Evolutionary conservation across 2,113 vertebrate species (phyloP).

Genomic region (Callospermophilus lateralis): DNA sequence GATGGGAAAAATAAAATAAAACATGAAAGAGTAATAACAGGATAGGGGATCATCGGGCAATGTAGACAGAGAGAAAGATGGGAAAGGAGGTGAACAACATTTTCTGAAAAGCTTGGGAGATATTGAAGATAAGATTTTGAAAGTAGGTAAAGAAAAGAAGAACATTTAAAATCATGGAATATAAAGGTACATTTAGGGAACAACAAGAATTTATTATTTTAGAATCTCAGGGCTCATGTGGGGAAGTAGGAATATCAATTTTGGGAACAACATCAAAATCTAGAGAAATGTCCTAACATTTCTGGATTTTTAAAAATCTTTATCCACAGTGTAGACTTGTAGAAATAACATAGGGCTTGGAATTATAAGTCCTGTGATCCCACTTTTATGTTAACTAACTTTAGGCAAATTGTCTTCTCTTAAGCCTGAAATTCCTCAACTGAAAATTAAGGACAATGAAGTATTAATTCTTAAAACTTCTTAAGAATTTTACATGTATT

Average conservation of each 20-base stretch:
- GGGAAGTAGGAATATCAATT: background rate
- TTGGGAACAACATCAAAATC: background rate
- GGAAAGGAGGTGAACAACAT: rapidly evolving
- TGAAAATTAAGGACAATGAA: background rate
- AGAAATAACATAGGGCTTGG: rapidly evolving
- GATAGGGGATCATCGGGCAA: background rate
- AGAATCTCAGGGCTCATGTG: background rate
- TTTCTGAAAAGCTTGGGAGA: background rate
- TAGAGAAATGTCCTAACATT: background rate
- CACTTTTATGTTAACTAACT: background rate
- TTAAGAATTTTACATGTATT: background rate
- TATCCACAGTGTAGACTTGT: background rate
- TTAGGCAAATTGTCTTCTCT: background rate
- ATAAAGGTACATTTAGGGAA: background rate
- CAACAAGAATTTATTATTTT: background rate
- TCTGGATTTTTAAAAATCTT: background rate
- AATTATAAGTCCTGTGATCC: background rate
- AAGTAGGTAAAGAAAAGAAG: background rate
- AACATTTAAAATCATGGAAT: background rate
- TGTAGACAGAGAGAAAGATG: background rate
- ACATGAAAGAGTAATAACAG: background rate
- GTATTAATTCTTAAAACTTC: background rate
- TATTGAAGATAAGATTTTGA: background rate
- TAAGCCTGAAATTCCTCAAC: background rate
- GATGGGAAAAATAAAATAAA: background rate